Conservation (phyloP, 2,888 invertebrate species). For the Copidosoma aretas region DNA sequence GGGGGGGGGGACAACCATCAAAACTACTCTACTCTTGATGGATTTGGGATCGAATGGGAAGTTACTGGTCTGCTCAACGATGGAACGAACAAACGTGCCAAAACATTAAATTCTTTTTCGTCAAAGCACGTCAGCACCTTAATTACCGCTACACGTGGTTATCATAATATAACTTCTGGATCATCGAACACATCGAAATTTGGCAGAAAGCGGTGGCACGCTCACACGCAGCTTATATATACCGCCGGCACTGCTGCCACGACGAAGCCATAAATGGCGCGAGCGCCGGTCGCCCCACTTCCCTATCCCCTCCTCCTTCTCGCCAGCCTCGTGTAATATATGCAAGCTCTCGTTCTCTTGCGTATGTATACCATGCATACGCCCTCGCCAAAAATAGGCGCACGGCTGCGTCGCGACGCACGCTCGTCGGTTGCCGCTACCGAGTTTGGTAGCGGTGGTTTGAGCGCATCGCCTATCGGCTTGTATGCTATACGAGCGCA, state of each 20-base stretch:
- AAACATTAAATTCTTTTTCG: no score
- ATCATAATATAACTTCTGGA: background rate
- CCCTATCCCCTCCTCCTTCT: background rate
- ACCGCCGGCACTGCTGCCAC: constrained; percentile 43
- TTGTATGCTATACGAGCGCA: no score
- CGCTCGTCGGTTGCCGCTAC: no score
- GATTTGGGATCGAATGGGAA: no score
- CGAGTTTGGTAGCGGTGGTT: no score
- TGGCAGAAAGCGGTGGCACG: constrained; percentile 37
- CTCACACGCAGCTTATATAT: constrained; percentile 38
- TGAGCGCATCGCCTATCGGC: no score
- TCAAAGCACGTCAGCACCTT: no score
- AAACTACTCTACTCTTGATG: no score
- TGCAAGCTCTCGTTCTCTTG: background rate
- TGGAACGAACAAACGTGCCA: no score
- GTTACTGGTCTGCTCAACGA: no score
- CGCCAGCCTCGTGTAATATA: no score
- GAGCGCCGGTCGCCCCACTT: constrained; percentile 59
- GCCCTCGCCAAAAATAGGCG: background rate
- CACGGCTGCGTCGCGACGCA: constrained; percentile 34
- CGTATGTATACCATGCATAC: background rate
- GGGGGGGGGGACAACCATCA: background rate
- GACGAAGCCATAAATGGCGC: constrained; percentile 61
- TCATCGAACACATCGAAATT: constrained; percentile 24
- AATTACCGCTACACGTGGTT: background rate